These are phyloP conservation scores for Gymnocypris eckloni DNA, from an alignment of 2,797 vertebrate genomes.

Conservation along the genomic window DNA sequence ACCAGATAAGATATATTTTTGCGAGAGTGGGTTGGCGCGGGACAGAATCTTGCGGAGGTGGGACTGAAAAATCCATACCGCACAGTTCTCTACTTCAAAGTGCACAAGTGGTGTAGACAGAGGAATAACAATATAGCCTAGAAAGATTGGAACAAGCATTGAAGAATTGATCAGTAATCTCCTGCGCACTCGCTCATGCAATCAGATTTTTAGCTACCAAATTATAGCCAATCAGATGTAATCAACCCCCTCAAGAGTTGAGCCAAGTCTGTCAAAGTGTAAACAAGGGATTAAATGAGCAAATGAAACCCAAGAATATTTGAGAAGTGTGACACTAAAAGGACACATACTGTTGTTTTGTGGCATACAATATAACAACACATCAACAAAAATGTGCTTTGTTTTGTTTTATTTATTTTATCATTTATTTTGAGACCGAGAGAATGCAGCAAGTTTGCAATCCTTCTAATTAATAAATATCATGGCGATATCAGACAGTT, in stretches of 20 bases:
- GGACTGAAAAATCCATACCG: too few relatives aligned
- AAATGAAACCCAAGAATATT: neutral
- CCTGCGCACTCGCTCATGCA: slow-evolving; percentile 12
- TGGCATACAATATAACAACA: neutral
- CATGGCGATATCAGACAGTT: neutral
- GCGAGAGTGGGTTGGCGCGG: too few relatives aligned
- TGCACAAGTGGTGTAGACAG: neutral
- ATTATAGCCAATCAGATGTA: slow-evolving; percentile 8
- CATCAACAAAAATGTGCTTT: neutral
- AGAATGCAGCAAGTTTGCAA: neutral
- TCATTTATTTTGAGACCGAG: neutral
- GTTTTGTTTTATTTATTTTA: neutral
- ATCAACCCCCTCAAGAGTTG: slow-evolving; percentile 19
- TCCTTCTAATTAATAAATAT: neutral
- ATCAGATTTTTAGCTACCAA: neutral
- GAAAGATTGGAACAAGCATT: neutral
- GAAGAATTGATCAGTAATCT: slow-evolving; percentile 6
- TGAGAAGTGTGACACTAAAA: neutral
- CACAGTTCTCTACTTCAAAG: neutral
- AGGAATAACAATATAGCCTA: neutral
- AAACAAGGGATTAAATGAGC: neutral
- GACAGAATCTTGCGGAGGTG: too few relatives aligned
- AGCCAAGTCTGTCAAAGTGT: neutral
- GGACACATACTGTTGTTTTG: neutral
- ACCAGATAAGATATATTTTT: too few relatives aligned